Base-by-base conservation (phyloP, 1,140 invertebrate species). In the Yoshiicerus persimilis region DNA sequence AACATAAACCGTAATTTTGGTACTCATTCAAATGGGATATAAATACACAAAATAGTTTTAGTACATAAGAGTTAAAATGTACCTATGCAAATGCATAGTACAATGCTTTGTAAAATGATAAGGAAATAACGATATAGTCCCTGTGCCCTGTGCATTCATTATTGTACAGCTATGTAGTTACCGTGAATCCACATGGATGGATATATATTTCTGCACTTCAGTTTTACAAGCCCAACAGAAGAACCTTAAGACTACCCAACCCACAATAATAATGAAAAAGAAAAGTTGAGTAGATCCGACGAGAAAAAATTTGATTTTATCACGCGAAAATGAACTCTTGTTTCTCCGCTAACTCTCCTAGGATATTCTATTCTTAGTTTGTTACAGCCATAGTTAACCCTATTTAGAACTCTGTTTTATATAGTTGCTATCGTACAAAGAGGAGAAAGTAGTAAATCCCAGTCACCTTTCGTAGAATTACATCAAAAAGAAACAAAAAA, bases 281-380 rank as follows among this genome's bases (percentile, higher is more conserved):
- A 80, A 32, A 80, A 38, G 34, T 80, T 80, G 75, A 80, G 75
- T 80, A 38, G 32, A 11, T 23, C 27, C 30, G 32, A 38, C 75
- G 66, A 80, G 75, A 34, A 84, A 86, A 66, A 86, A 86, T 86
- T 64, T 86, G 85, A 86, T 86, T 86, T 64, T 86, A 86, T 86
- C 85, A 86, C 85, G 85, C 85, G 64, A 86, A 86, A 86, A 64
- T 86, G 56, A 86, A 66, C 85, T 85, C 64, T 66, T 39, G 56
- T 86, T 86, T 34, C 32, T 86, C 34, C n/a, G 38, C 34, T 27
- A 66, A n/a, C 23, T 86, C 56, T 30, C n/a, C 23, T 3, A 36
- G 16, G 34, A 39, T 36, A 84, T 36, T 86, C 62, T 62, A 38
- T 86, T 38, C 47, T 86, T 36, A 47, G 56, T 66, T 62, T 20